These are phyloP conservation scores for Microtus richardsoni DNA, from an alignment of 2,113 vertebrate genomes.

Conservation along the genomic window DNA sequence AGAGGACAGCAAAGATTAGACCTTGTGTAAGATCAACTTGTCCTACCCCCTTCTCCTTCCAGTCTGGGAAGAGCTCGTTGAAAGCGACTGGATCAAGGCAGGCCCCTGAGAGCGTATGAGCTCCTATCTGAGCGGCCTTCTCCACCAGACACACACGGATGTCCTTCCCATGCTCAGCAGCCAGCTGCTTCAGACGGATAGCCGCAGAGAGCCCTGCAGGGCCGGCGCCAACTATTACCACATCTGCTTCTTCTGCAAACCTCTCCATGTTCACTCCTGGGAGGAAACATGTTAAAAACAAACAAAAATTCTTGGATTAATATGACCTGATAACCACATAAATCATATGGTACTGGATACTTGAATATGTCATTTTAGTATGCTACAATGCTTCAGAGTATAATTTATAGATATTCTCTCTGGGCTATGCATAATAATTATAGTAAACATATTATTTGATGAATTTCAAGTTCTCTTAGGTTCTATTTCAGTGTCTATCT, in stretches of 20 bases:
- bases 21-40: neutral
- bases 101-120: slow-evolving; percentile 96
- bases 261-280: slow-evolving; percentile 96
- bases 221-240: slow-evolving; percentile 95
- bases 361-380: neutral
- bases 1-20: neutral
- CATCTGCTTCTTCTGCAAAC: slow-evolving; percentile 97
- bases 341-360: neutral
- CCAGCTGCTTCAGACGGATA: slow-evolving; percentile 96
- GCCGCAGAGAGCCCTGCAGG: slow-evolving; percentile 96
- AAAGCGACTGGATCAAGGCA: slow-evolving; percentile 95
- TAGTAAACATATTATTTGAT: neutral
- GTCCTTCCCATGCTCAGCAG: slow-evolving; percentile 91
- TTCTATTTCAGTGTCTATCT: neutral
- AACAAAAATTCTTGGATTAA: neutral
- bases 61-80: slow-evolving; percentile 95
- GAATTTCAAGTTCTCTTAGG: neutral
- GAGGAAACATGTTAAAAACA: neutral
- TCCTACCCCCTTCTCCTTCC: slow-evolving; percentile 96
- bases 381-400: neutral
- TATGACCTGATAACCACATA: neutral
- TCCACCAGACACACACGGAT: slow-evolving; percentile 97
- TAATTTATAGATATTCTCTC: neutral
- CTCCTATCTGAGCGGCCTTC: slow-evolving; percentile 96
- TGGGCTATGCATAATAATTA: neutral